These are phyloP conservation scores for Percopsis omiscomaycus DNA, from an alignment of 2,797 vertebrate genomes.

Conservation along the genomic window DNA sequence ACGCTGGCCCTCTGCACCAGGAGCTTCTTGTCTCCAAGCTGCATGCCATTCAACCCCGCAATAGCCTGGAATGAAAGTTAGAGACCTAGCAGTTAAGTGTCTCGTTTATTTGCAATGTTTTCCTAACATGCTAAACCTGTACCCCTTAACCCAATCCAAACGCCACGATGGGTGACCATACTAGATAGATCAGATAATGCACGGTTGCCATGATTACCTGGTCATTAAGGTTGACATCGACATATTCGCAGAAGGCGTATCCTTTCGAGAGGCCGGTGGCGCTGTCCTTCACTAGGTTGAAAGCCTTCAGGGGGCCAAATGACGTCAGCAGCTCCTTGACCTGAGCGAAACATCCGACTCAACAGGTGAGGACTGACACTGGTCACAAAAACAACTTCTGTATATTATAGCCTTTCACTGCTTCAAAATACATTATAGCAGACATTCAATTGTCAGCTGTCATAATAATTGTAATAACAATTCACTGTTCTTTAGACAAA, in stretches of 20 bases:
- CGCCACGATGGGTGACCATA: too few relatives aligned
- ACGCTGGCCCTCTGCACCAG: conserved; percentile 93
- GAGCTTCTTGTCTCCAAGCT: conserved; percentile 93
- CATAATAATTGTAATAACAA: not conserved
- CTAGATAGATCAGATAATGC: too few relatives aligned
- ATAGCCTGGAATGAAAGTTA: conserved; percentile 79
- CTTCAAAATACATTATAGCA: not conserved
- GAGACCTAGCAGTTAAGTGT: not conserved
- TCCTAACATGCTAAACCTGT: not conserved
- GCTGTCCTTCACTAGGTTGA: conserved; percentile 95
- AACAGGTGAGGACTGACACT: not conserved
- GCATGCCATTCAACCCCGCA: conserved; percentile 91
- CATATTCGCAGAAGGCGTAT: conserved; percentile 96
- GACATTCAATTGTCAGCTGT: not conserved
- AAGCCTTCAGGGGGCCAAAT: conserved; percentile 92
- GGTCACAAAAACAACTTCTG: not conserved
- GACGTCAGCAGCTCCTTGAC: conserved; percentile 93
- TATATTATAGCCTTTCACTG: not conserved
- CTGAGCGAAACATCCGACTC: conserved; percentile 54
- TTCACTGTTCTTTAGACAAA: too few relatives aligned
- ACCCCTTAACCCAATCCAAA: too few relatives aligned
- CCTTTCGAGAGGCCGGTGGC: conserved; percentile 92
- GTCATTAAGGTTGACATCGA: conserved; percentile 92
- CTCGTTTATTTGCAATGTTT: too few relatives aligned
- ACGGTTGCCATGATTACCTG: conserved; percentile 75